phyloP scores from a whole-genome alignment of 2,113 vertebrate genomes.

The Sebastes schlegelii region DNA sequence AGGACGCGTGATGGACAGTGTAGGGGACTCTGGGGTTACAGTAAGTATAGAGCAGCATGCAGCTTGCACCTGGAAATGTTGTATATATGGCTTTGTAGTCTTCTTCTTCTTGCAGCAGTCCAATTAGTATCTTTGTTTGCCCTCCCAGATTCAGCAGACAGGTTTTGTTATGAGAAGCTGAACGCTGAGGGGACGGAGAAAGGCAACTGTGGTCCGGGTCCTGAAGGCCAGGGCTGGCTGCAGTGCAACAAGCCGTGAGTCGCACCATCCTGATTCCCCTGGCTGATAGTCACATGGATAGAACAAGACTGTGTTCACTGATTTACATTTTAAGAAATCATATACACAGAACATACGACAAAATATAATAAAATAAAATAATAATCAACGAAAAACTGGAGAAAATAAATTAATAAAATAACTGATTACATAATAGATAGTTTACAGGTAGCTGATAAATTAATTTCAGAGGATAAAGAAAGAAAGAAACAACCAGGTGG shows the following conservation, averaged over 20 bases:
- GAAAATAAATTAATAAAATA: too few relatives aligned
- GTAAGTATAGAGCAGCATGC: slow-evolving; percentile 77
- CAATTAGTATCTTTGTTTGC: slow-evolving; percentile 17
- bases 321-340: too few relatives aligned
- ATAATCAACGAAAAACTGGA: too few relatives aligned
- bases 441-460: too few relatives aligned
- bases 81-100: not conserved
- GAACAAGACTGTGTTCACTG: not conserved
- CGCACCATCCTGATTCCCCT: not conserved
- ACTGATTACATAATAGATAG: too few relatives aligned
- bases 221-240: slow-evolving; percentile 89
- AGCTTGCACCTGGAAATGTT: not conserved
- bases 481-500: too few relatives aligned
- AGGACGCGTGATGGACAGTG: slow-evolving; percentile 94
- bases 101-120: too few relatives aligned
- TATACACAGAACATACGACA: too few relatives aligned
- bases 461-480: too few relatives aligned
- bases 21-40: slow-evolving; percentile 89
- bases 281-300: not conserved
- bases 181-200: slow-evolving; percentile 95
- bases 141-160: slow-evolving; percentile 88
- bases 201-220: slow-evolving; percentile 92
- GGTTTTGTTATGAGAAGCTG: slow-evolving; percentile 96
- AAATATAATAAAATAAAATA: too few relatives aligned
- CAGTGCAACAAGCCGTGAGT: slow-evolving; percentile 97